phyloP scores from a whole-genome alignment of 2,113 vertebrate species.

The Papio anubis region DNA sequence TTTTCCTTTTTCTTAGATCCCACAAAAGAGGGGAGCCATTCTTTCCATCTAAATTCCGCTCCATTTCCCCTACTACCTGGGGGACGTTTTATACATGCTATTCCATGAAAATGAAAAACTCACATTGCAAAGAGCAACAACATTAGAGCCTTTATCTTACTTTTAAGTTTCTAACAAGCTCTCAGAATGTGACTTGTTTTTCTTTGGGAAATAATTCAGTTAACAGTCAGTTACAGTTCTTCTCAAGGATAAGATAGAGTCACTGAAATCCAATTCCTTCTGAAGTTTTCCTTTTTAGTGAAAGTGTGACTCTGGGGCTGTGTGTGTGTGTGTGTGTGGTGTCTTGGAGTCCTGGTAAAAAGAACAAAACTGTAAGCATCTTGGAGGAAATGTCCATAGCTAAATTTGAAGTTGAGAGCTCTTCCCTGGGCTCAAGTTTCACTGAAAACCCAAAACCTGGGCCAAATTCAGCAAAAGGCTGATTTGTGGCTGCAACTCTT shows the following conservation, averaged over 20 bases:
- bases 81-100: conserved; percentile 26
- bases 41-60: neutral
- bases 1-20: neutral
- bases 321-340: neutral
- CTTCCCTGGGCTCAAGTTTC: conserved; percentile 65
- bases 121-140: conserved; percentile 35
- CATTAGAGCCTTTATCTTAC: conserved; percentile 31
- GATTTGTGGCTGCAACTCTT: conserved; percentile 69
- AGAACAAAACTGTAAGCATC: conserved; percentile 25
- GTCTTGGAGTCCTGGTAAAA: neutral
- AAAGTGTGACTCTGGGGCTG: conserved; percentile 17
- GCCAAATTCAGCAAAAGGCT: conserved; percentile 74
- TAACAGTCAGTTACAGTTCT: conserved; percentile 49
- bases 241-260: conserved; percentile 46
- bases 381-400: conserved; percentile 48
- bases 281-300: conserved; percentile 54
- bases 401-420: conserved; percentile 44
- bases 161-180: conserved; percentile 55
- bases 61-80: neutral
- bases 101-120: conserved; percentile 45
- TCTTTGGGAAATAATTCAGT: conserved; percentile 59
- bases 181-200: conserved; percentile 59
- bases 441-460: conserved; percentile 36
- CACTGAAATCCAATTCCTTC: conserved; percentile 54
- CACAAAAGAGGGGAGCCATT: neutral